Base-by-base conservation (phyloP, 1,140 invertebrate genomes). In the Anastrepha obliqua region DNA sequence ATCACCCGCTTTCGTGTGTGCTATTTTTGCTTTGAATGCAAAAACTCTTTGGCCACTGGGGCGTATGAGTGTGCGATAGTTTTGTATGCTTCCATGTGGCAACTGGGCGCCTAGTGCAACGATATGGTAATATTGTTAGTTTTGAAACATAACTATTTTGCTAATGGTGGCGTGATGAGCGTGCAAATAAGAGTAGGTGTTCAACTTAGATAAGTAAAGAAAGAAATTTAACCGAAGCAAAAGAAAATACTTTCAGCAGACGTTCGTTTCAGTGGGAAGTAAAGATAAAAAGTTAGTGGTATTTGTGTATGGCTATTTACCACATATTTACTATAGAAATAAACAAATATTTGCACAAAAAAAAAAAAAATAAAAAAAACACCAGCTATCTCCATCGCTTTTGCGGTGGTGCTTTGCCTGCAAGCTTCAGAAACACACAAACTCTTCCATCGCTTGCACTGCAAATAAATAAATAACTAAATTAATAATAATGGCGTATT, bases 61-160 rank as follows among this genome's bases (percentile, higher is more conserved):
- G 44, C 47, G 47, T 81, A 55, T 81, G 60, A 62, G 60, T 62
- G n/a, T 15, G 51, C 74, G 74, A 88, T 88, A 88, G 87, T 88
- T 88, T 47, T 59, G 39, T 2, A 44, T 47, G 39, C 64, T 85
- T 17, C 5, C 42, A 13, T 5, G 17, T 17, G 51, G 8, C 17
- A 65, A 88, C 91, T 92, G 91, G 5, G 89, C 89, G 87, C 91
- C 91, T 91, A 90, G 89, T 92, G 90, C 88, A 81, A 89, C 90
- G 91, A 89, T 92, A 92, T 92, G 91, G 91, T 92, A 92, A 92
- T 92, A 91, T 92, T 81, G 91, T 91, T 92, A 92, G 91, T 92
- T 92, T 92, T 92, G 91, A 92, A 92, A 92, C 90, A 92, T 90
- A 91, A 91, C 85, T 88, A 58, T 58, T 67, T 81, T 85, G 65